These are phyloP conservation scores for Cheilosia urbana DNA, from an alignment of 2,888 invertebrate genomes.

Conservation along the genomic window DNA sequence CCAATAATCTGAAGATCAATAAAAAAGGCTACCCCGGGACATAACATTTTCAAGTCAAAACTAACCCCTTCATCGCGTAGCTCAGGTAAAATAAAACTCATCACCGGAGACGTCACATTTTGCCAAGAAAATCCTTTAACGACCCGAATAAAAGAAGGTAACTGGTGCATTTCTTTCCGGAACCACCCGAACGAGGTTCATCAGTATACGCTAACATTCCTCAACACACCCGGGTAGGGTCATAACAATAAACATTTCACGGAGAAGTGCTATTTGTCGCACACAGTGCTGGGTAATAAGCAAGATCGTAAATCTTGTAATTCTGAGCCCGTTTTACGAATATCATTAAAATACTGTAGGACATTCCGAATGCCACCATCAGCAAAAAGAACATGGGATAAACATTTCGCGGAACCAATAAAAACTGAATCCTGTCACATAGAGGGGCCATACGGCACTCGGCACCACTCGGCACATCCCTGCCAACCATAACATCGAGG, in stretches of 20 bases:
- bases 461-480: conserved; percentile 22
- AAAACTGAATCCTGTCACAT: conserved; percentile 23
- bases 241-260: conserved; percentile 30
- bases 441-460: not conserved
- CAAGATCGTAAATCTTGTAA: conserved; percentile 51
- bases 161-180: not conserved
- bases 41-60: not conserved
- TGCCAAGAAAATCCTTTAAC: conserved; percentile 28
- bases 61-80: not conserved
- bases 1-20: too few relatives aligned
- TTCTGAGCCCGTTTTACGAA: conserved; percentile 42
- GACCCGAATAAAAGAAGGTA: conserved; percentile 29
- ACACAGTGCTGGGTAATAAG: conserved; percentile 46
- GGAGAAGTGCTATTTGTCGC: conserved; percentile 35
- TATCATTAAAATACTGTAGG: conserved; percentile 54
- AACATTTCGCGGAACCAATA: conserved; percentile 38
- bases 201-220: conserved; percentile 1
- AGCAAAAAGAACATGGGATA: conserved; percentile 31
- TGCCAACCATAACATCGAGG: conserved; percentile 45
- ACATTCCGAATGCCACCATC: conserved; percentile 37
- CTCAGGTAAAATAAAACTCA: not conserved
- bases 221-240: conserved; percentile 1
- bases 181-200: not conserved
- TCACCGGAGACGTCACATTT: conserved; percentile 20
- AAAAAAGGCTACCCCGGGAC: not conserved